Conservation (phyloP, 2,113 vertebrate species). For the Microcebus lehilahytsara region DNA sequence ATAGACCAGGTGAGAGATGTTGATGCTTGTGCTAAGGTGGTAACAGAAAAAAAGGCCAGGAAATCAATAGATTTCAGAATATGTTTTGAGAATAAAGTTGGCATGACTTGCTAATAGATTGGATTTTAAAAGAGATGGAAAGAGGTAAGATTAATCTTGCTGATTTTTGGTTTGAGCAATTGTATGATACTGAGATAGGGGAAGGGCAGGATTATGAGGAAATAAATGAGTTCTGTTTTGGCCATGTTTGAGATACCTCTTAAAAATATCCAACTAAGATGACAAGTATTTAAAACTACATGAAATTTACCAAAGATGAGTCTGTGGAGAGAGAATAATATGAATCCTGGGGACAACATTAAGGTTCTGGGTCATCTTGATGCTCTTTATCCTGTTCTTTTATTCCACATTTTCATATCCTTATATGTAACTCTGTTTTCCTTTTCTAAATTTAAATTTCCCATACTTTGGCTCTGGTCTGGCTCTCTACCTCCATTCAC, state of each 20-base stretch:
- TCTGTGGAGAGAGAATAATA: neutral
- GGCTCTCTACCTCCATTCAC: neutral
- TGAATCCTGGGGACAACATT: neutral
- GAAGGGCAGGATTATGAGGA: neutral
- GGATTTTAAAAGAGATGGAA: neutral
- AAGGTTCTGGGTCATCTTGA: neutral
- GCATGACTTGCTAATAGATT: neutral
- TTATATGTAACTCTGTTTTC: conserved; percentile 1
- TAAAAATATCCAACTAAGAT: conserved; percentile 22
- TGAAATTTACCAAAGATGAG: neutral
- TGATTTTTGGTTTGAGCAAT: neutral
- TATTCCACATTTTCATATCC: neutral
- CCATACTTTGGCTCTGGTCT: neutral
- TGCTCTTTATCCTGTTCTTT: neutral
- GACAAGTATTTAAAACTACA: conserved; percentile 23
- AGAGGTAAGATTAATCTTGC: neutral
- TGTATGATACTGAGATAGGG: neutral
- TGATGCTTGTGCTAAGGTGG: neutral
- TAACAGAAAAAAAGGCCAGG: neutral
- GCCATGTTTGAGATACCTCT: neutral
- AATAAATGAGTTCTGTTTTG: conserved; percentile 10
- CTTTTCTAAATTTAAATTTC: neutral
- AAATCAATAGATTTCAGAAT: conserved; percentile 10
- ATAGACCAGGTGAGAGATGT: neutral
- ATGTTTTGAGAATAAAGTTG: conserved; percentile 29